Evolutionary conservation across 1,140 invertebrate genomes (phyloP), one percentile per base, ranked within the genome.

Genomic region (Diachasmimorpha longicaudata): DNA sequence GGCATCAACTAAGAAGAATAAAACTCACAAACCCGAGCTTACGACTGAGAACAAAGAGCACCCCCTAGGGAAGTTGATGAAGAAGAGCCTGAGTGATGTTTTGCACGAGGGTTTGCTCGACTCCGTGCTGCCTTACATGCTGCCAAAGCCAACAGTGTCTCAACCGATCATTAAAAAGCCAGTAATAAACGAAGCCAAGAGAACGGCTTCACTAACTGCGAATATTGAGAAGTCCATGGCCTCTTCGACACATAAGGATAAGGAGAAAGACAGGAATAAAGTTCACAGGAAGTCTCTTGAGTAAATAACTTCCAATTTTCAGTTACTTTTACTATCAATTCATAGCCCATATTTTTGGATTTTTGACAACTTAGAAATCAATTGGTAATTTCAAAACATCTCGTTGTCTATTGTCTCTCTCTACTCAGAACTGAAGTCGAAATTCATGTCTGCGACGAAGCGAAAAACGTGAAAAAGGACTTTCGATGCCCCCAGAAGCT

Each of bases 381-480:
- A n/a, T n/a, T n/a, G n/a, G n/a, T n/a, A n/a, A n/a, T n/a, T n/a
- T n/a, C n/a, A n/a, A n/a, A n/a, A n/a, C n/a, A n/a, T n/a, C n/a
- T n/a, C n/a, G n/a, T n/a, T n/a, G n/a, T n/a, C n/a, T n/a, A n/a
- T n/a, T n/a, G n/a, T 44, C 4, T 42, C 37, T 69, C 21, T 76
- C 82, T 90, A 89, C 71, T 1, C 78, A 95, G 94, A n/a, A 91
- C 90, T 19, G 94, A 96, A 83, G 94, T 96, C 4, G 93, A 95
- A 85, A 96, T 96, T 79, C 95, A 96, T 81, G 95, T 96, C 8
- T 96, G 94, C 77, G 95, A 97, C 81, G 96, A 96, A 88, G 92
- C 94, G 0, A 96, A 96, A 85, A 94, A 94, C 72, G 88, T 95
- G 63, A 96, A 95, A 76, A 94, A 95, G 83, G 95, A 97, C 83